Base-by-base conservation (phyloP, 2,113 vertebrate genomes). In the Hippocampus guttulatus region DNA sequence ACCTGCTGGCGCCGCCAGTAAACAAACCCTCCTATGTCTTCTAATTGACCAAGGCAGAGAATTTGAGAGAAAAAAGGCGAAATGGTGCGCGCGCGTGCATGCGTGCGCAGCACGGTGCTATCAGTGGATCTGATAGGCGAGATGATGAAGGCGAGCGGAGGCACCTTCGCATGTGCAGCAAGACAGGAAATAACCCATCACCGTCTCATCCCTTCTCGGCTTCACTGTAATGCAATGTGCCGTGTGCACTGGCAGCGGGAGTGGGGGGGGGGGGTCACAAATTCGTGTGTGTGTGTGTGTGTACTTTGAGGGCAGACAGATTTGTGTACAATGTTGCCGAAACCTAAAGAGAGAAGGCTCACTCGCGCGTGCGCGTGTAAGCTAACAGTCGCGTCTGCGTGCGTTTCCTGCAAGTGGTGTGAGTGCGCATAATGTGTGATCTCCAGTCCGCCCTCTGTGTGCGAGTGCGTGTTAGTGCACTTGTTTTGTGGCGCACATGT, bases 121-220 rank as follows among this genome's bases (percentile, higher is more conserved):
- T 51, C 77, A 77, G 74, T 65, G 52, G 70, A 81, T 78, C 85
- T 81, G 76, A 83, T 80, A 84, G 77, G 16, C 25, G 0, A 80
- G 79, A 77, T 76, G 82, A 81, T 68, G 64, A 82, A 82, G 69
- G 77, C 81, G 77, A 68, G 80, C 70, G 8, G n/a, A 41, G 61
- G 78, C 71, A 78, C 71, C 55, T 79, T 84, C 76, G 69, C 64
- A 76, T 80, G 81, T 75, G 80, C 75, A 71, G 76, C 74, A 83
- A 55, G 78, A 84, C 87, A 84, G 79, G 76, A 79, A 86, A 80
- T 78, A 82, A 81, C 72, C 80, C 84, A 79, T 80, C 85, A 76
- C 38, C 30, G 27, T 41, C 20, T 64, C 62, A 41, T 30, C 62
- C 30, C 20, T 40, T 21, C 62, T 40, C 16, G 16, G 38, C 30